phyloP scores from a whole-genome alignment of 2,888 invertebrate genomes.

The Subacronicta megacephala region DNA sequence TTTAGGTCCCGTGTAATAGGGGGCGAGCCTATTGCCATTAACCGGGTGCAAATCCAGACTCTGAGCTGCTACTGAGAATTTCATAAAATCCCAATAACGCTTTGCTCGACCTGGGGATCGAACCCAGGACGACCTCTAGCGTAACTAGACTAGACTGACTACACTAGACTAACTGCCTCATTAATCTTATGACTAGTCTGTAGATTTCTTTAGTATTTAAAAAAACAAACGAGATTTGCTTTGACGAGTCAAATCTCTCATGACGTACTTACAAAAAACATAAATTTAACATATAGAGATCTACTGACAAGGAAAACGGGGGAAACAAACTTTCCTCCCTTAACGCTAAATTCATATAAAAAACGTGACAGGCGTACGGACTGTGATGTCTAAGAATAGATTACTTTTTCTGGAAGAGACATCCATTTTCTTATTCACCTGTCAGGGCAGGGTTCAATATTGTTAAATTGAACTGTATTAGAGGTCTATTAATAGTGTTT shows the following conservation, averaged over 20 bases:
- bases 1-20: too few relatives aligned
- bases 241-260: slow-evolving; percentile 43
- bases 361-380: slow-evolving; percentile 73
- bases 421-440: slow-evolving; percentile 1
- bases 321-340: slow-evolving; percentile 64
- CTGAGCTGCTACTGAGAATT: too few relatives aligned
- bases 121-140: too few relatives aligned
- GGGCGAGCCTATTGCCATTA: too few relatives aligned
- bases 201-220: too few relatives aligned
- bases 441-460: not conserved
- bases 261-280: slow-evolving; percentile 66
- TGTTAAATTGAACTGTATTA: not conserved
- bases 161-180: too few relatives aligned
- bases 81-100: too few relatives aligned
- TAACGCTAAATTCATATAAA: slow-evolving; percentile 76
- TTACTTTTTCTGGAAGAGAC: slow-evolving; percentile 25
- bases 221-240: slow-evolving; percentile 12
- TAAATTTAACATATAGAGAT: slow-evolving; percentile 72
- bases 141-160: too few relatives aligned
- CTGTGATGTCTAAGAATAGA: slow-evolving; percentile 43
- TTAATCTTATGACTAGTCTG: too few relatives aligned
- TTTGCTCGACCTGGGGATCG: too few relatives aligned
- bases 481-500: too few relatives aligned
- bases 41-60: too few relatives aligned
- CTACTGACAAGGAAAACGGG: slow-evolving; percentile 69